phyloP scores from a whole-genome alignment of 92 coral and sea anemone genomes.

The Palythoa grandiflora region DNA sequence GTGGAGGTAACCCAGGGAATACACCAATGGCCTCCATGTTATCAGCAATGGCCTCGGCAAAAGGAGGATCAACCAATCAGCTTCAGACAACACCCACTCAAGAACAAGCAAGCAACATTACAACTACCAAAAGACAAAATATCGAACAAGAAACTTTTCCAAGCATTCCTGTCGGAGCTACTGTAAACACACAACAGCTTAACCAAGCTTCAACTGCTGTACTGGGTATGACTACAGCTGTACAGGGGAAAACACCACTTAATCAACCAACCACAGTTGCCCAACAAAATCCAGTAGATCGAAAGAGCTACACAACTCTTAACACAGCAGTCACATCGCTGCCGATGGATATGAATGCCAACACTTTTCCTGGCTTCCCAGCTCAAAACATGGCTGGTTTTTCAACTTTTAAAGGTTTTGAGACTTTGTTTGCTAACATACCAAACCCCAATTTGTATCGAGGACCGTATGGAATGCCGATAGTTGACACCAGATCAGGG shows the following conservation, averaged over 20 bases:
- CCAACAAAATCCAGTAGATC: constrained; percentile 29
- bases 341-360: constrained; percentile 46
- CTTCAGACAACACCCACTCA: constrained; percentile 15
- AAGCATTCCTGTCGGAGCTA: not conserved
- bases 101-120: not conserved
- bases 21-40: constrained; percentile 93
- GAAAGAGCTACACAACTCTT: constrained; percentile 40
- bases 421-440: constrained; percentile 39
- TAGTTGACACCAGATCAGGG: constrained; percentile 44
- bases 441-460: constrained; percentile 44
- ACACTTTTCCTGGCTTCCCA: constrained; percentile 37
- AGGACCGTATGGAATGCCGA: constrained; percentile 47
- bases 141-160: constrained; percentile 28
- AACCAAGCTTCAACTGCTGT: constrained; percentile 8
- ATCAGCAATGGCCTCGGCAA: constrained; percentile 81
- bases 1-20: constrained; percentile 75
- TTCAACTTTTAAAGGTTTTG: constrained; percentile 44
- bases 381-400: constrained; percentile 36
- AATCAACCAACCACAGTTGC: constrained; percentile 30
- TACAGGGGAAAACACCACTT: constrained; percentile 18
- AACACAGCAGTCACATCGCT: constrained; percentile 28
- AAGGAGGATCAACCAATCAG: not conserved
- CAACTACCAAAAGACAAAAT: constrained; percentile 14
- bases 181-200: constrained; percentile 6
- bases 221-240: constrained; percentile 2